Percentiles rank a stretch among this genome's conserved stretches.
These are phyloP conservation scores for Ciconia boyciana DNA, from an alignment of 2,113 vertebrate genomes.

Conservation along the genomic window DNA sequence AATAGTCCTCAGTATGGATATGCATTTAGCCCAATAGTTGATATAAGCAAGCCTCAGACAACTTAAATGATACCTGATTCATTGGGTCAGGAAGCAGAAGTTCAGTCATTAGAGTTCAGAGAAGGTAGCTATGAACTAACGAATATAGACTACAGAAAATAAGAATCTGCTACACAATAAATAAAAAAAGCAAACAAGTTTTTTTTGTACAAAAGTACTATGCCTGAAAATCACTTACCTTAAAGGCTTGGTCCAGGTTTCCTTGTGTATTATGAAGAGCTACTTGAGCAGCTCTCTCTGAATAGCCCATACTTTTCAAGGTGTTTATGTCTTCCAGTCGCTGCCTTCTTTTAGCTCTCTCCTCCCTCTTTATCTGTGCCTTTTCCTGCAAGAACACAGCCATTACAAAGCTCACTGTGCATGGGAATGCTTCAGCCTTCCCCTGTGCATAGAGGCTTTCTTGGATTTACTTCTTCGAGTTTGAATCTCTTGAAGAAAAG, in stretches of 20 bases:
- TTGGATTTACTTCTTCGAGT: background rate
- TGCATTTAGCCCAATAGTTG: background rate
- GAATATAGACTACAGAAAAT: background rate
- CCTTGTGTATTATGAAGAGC: constrained; percentile 81
- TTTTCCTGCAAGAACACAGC: constrained; percentile 77
- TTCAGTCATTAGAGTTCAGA: background rate
- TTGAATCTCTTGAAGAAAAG: background rate
- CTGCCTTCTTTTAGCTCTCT: constrained; percentile 77
- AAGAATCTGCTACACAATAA: background rate
- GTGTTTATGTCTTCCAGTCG: constrained; percentile 74
- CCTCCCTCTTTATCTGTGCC: constrained; percentile 79
- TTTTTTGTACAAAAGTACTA: background rate
- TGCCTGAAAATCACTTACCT: constrained; percentile 58
- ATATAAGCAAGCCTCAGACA: background rate
- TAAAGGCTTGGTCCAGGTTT: constrained; percentile 80
- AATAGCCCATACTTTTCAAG: constrained; percentile 82
- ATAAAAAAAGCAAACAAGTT: background rate
- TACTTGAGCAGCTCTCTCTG: constrained; percentile 76
- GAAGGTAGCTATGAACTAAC: background rate
- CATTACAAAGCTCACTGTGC: background rate
- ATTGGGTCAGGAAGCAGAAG: background rate
- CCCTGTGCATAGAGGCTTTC: background rate
- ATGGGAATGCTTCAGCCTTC: background rate
- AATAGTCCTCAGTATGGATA: accelerated
- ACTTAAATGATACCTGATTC: background rate